These are phyloP conservation scores for Otocyon megalotis DNA, from an alignment of 2,113 vertebrate species.

Conservation along the genomic window DNA sequence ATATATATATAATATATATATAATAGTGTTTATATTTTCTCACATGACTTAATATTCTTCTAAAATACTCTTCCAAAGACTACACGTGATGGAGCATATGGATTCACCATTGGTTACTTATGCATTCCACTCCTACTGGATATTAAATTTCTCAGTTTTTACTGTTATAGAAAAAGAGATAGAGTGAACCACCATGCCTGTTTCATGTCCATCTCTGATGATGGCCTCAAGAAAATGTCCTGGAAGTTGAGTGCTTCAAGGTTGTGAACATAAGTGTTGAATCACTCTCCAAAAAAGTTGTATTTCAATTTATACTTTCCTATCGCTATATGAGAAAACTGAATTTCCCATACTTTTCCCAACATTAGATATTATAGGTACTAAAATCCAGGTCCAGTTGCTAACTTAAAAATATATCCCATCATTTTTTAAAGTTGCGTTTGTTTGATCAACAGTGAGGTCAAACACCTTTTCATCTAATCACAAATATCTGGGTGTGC, in stretches of 20 bases:
- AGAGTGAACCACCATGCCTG: background rate
- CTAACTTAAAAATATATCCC: background rate
- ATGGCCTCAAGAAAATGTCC: background rate
- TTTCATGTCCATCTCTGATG: background rate
- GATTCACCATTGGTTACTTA: background rate
- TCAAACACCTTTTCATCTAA: background rate
- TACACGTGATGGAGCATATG: background rate
- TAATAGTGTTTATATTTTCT: conserved; percentile 1
- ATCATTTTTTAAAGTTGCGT: background rate
- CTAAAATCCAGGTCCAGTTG: background rate
- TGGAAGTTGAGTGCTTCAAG: background rate
- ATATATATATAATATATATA: background rate
- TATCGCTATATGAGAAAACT: background rate
- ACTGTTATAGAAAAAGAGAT: background rate
- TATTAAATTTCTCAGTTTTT: background rate
- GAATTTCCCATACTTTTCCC: background rate
- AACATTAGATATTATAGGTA: background rate
- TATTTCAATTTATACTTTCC: background rate
- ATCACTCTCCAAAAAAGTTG: background rate
- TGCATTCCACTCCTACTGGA: background rate
- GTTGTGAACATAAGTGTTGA: background rate
- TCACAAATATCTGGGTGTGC: background rate
- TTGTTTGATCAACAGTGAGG: background rate
- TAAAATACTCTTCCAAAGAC: background rate
- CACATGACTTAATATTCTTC: background rate